phyloP scores from a whole-genome alignment of 2,888 invertebrate genomes.

The Cantharis nigra region DNA sequence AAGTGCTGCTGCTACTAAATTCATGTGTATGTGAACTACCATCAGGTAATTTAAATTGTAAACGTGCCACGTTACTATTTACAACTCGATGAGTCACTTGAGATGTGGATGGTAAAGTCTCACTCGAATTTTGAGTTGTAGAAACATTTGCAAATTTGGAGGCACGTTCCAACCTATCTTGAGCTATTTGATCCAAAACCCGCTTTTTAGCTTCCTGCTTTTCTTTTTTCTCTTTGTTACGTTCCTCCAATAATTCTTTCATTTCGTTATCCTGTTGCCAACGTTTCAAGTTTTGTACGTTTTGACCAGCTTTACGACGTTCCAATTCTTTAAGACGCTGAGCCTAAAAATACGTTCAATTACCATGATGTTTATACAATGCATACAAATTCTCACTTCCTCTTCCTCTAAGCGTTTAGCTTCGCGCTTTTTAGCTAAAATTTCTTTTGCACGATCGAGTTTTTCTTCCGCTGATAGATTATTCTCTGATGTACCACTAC shows the following conservation, averaged over 20 bases:
- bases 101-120: slow-evolving; percentile 23
- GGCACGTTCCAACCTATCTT: slow-evolving; percentile 76
- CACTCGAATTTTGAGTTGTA: slow-evolving; percentile 2
- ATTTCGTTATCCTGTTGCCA: slow-evolving; percentile 78
- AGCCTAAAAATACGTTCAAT: slow-evolving; percentile 37
- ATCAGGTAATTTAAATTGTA: slow-evolving; percentile 87
- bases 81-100: slow-evolving; percentile 18
- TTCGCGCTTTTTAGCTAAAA: slow-evolving; percentile 68
- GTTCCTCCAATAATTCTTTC: slow-evolving; percentile 72
- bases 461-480: slow-evolving; percentile 60
- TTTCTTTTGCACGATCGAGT: slow-evolving; percentile 66
- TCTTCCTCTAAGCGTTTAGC: slow-evolving; percentile 71
- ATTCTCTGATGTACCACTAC: slow-evolving; percentile 2
- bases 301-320: slow-evolving; percentile 74
- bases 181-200: slow-evolving; percentile 82
- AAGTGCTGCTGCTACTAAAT: slow-evolving; percentile 69
- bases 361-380: neutral
- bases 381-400: slow-evolving; percentile 59
- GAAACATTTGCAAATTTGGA: slow-evolving; percentile 50
- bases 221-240: slow-evolving; percentile 76
- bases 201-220: slow-evolving; percentile 76
- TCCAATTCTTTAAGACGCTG: slow-evolving; percentile 65
- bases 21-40: slow-evolving; percentile 75
- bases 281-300: slow-evolving; percentile 70
- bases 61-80: slow-evolving; percentile 62